Evolutionary conservation across 2,113 vertebrate genomes (phyloP).

Genomic region (Leucopsar rothschildi): DNA sequence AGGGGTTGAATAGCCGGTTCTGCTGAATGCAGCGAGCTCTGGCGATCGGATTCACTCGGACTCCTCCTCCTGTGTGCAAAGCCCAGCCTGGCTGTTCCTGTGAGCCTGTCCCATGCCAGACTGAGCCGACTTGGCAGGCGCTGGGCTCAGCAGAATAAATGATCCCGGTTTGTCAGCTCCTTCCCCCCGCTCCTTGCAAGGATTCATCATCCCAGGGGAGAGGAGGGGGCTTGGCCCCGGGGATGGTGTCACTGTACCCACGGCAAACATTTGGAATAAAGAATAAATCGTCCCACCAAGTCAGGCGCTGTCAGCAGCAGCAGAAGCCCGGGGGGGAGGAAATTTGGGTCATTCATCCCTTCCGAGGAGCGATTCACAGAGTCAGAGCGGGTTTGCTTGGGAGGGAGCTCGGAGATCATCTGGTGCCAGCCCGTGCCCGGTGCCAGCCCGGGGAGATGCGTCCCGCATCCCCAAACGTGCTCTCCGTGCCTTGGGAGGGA

Average conservation of each 20-base stretch:
- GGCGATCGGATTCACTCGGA: background rate
- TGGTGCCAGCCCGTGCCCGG: background rate
- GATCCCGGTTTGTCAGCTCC: background rate
- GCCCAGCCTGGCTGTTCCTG: background rate
- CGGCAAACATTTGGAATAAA: constrained; percentile 4
- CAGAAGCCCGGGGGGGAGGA: background rate
- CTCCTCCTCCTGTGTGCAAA: background rate
- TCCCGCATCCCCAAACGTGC: constrained; percentile 33
- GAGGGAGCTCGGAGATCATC: background rate
- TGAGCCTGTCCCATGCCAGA: constrained; percentile 33
- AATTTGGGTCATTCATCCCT: background rate
- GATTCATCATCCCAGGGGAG: background rate
- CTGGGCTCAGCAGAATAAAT: constrained; percentile 50
- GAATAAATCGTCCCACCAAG: background rate
- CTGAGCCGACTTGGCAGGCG: constrained; percentile 58
- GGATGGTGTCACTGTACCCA: background rate
- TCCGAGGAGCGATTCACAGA: background rate
- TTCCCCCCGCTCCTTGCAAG: background rate
- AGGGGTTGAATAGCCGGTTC: background rate
- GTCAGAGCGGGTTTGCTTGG: background rate
- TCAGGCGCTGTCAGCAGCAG: background rate
- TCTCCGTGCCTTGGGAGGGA: background rate
- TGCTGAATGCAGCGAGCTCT: background rate
- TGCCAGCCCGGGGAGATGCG: background rate
- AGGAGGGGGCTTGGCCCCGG: background rate